Evolutionary conservation across 2,888 invertebrate species (phyloP).

Genomic region (Tillus elongatus): DNA sequence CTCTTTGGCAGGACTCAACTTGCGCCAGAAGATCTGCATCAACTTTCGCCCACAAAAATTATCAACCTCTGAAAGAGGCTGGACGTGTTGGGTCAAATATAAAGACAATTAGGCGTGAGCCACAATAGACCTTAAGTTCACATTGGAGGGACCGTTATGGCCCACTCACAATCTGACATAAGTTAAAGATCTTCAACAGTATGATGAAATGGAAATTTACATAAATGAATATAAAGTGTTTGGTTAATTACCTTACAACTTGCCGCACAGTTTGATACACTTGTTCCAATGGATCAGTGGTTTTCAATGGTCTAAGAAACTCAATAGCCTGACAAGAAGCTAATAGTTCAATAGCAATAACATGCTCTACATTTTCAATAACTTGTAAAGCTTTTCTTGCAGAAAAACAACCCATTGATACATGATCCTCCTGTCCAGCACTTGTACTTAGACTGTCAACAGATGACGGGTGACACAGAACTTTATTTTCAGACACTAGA

Average conservation of each 20-base stretch:
- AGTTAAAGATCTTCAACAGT: too few species aligned
- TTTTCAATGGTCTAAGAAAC: conserved; percentile 53
- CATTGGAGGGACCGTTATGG: too few species aligned
- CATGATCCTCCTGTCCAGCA: conserved; percentile 60
- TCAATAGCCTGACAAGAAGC: conserved; percentile 60
- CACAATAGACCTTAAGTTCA: too few species aligned
- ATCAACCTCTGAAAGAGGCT: too few species aligned
- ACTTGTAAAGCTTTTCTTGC: conserved; percentile 53
- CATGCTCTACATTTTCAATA: conserved; percentile 46
- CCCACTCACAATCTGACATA: too few species aligned
- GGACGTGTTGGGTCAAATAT: too few species aligned
- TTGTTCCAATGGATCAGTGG: conserved; percentile 54
- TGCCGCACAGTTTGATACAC: conserved; percentile 51
- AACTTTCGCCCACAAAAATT: too few species aligned
- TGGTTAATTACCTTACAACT: conserved; percentile 40
- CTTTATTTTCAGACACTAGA: conserved; percentile 64
- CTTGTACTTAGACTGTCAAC: conserved; percentile 58
- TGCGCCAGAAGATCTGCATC: too few species aligned
- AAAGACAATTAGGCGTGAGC: too few species aligned
- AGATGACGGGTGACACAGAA: conserved; percentile 57
- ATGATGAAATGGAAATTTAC: too few species aligned
- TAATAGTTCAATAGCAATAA: conserved; percentile 56
- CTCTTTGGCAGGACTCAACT: too few species aligned
- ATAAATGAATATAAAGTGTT: too few species aligned
- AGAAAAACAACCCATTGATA: conserved; percentile 60